These are phyloP conservation scores for Drosophila subobscura DNA, from an alignment of 1,140 invertebrate species.

Conservation along the genomic window DNA sequence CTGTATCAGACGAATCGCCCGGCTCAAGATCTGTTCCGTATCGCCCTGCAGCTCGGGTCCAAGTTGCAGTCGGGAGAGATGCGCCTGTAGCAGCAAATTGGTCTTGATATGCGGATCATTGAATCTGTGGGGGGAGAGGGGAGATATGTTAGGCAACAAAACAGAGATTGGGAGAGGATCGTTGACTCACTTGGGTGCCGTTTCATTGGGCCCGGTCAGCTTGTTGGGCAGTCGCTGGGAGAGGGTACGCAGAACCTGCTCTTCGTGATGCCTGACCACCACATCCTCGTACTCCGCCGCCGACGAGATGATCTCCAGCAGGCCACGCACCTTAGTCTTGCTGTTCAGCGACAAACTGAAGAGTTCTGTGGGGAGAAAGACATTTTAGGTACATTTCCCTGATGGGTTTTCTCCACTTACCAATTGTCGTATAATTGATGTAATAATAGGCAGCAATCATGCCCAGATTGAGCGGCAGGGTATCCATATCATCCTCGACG, in stretches of 20 bases:
- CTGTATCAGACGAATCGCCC: slow-evolving; percentile 96
- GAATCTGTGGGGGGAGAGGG: slow-evolving; percentile 86
- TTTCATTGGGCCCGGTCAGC: slow-evolving; percentile 85
- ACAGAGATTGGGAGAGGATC: not conserved
- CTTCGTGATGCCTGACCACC: slow-evolving; percentile 97
- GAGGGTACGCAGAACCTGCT: slow-evolving; percentile 93
- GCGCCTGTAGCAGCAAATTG: slow-evolving; percentile 97
- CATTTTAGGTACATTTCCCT: not conserved
- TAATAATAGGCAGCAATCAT: slow-evolving; percentile 99
- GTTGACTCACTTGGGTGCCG: slow-evolving; percentile 84
- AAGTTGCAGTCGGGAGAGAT: slow-evolving; percentile 96
- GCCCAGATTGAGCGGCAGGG: slow-evolving; percentile 97
- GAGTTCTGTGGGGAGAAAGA: slow-evolving; percentile 88
- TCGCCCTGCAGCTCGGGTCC: slow-evolving; percentile 98
- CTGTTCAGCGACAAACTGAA: slow-evolving; percentile 98
- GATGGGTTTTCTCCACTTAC: slow-evolving; percentile 84
- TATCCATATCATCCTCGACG: slow-evolving; percentile 99
- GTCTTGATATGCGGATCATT: slow-evolving; percentile 99
- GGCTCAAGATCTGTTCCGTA: slow-evolving; percentile 95
- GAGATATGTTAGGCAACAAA: not conserved
- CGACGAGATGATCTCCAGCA: slow-evolving; percentile 98
- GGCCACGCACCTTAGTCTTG: slow-evolving; percentile 98
- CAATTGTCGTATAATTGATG: slow-evolving; percentile 99
- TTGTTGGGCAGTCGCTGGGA: slow-evolving; percentile 92
- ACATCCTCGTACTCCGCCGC: slow-evolving; percentile 98